Percentiles rank a stretch among this genome's conserved stretches.
Evolutionary conservation across 2,888 invertebrate species (phyloP).

Genomic region (Ephialtes manifestator): DNA sequence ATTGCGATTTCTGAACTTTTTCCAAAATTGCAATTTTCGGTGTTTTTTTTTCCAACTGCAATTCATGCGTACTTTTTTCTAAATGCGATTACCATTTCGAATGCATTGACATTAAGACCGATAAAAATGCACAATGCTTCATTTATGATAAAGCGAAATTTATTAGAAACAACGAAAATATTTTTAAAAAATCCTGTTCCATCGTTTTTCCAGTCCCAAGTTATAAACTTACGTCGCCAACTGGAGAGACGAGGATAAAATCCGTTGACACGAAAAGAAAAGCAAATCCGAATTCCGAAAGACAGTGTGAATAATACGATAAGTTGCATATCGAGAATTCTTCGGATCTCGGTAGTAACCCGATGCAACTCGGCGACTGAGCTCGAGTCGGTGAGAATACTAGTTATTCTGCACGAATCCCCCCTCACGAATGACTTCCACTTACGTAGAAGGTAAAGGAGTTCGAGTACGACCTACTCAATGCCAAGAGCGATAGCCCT

Average conservation of each 20-base stretch:
- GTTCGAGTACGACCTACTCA: slow-evolving; percentile 66
- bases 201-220: not conserved
- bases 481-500: slow-evolving; percentile 58
- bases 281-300: slow-evolving; percentile 61
- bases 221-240: slow-evolving; percentile 86
- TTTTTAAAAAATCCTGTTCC: not conserved
- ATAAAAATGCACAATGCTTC: not conserved
- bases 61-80: too few relatives aligned
- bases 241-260: slow-evolving; percentile 87
- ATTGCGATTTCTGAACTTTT: too few relatives aligned
- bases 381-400: slow-evolving; percentile 17
- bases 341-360: slow-evolving; percentile 15
- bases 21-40: too few relatives aligned
- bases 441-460: slow-evolving; percentile 81
- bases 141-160: not conserved
- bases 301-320: slow-evolving; percentile 61
- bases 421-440: slow-evolving; percentile 76
- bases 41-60: too few relatives aligned
- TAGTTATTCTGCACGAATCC: slow-evolving; percentile 58
- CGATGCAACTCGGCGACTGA: slow-evolving; percentile 24
- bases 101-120: not conserved
- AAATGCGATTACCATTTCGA: not conserved
- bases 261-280: slow-evolving; percentile 87
- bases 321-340: slow-evolving; percentile 55
- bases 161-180: slow-evolving; percentile 27